Conservation (phyloP, 2,888 invertebrate species). For the Heteromurus nitidus region DNA sequence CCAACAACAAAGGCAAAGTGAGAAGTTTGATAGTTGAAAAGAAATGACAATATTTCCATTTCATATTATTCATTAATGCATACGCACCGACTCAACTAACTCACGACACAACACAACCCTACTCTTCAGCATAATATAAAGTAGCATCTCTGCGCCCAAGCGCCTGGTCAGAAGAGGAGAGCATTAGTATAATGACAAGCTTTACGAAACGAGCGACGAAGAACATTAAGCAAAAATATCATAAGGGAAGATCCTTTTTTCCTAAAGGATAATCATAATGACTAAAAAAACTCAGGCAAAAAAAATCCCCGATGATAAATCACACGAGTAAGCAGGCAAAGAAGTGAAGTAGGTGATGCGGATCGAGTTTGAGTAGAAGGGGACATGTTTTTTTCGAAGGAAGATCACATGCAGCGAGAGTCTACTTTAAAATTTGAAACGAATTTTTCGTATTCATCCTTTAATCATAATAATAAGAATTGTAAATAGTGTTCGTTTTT, state of each 20-base stretch:
- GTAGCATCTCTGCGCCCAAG: slow-evolving; percentile 44
- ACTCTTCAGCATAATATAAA: slow-evolving; percentile 58
- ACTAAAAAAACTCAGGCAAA: slow-evolving; percentile 36
- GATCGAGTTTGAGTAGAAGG: slow-evolving; percentile 15
- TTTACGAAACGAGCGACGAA: slow-evolving; percentile 43
- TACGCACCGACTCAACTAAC: slow-evolving; percentile 60
- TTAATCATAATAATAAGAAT: slow-evolving; percentile 60
- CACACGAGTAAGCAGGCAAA: slow-evolving; percentile 38
- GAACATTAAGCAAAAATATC: slow-evolving; percentile 41
- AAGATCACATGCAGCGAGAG: slow-evolving; percentile 67
- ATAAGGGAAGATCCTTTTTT: slow-evolving; percentile 40
- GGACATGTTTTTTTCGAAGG: slow-evolving; percentile 25
- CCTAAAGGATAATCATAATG: slow-evolving; percentile 49
- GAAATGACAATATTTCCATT: slow-evolving; percentile 37
- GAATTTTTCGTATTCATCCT: slow-evolving; percentile 69
- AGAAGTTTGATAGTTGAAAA: slow-evolving; percentile 15
- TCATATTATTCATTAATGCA: slow-evolving; percentile 53
- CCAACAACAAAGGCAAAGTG: background rate
- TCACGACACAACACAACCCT: slow-evolving; percentile 60
- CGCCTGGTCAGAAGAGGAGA: slow-evolving; percentile 49
- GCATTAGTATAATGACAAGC: slow-evolving; percentile 46
- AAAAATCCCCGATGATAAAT: slow-evolving; percentile 41
- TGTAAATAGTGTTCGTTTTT: slow-evolving; percentile 42
- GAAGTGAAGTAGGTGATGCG: slow-evolving; percentile 30
- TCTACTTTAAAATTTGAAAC: slow-evolving; percentile 72